Evolutionary conservation across 2,113 vertebrate species (phyloP).

Genomic region (Xiphophorus maculatus): DNA sequence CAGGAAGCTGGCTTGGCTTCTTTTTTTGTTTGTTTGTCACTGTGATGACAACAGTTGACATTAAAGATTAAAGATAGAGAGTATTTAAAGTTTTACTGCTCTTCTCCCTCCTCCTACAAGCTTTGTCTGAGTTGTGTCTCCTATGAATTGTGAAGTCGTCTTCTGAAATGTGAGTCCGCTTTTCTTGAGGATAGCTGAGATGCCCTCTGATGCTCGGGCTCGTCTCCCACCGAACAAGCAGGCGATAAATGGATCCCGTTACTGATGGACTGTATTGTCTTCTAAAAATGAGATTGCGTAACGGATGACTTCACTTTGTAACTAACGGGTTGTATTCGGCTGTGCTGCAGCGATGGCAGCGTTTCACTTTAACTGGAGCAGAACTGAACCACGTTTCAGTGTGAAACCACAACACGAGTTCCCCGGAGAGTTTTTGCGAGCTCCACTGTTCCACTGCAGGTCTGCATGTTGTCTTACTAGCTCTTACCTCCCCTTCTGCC

Average conservation of each 20-base stretch:
- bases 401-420: not conserved
- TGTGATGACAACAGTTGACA: no score
- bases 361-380: conserved; percentile 3
- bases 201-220: not conserved
- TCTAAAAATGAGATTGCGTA: not conserved
- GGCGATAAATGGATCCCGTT: not conserved
- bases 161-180: not conserved
- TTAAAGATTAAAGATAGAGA: no score
- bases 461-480: not conserved
- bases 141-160: not conserved
- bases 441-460: not conserved
- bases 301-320: not conserved
- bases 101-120: not conserved
- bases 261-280: not conserved
- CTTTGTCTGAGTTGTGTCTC: not conserved
- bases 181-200: not conserved
- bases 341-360: not conserved
- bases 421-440: not conserved
- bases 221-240: not conserved
- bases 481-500: not conserved
- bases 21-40: no score
- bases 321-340: conserved; percentile 1
- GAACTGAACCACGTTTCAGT: not conserved
- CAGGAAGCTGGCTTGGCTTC: no score
- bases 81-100: not conserved